These are phyloP conservation scores for Ischnus inquisitorius DNA, from an alignment of 2,888 invertebrate species.

Conservation along the genomic window DNA sequence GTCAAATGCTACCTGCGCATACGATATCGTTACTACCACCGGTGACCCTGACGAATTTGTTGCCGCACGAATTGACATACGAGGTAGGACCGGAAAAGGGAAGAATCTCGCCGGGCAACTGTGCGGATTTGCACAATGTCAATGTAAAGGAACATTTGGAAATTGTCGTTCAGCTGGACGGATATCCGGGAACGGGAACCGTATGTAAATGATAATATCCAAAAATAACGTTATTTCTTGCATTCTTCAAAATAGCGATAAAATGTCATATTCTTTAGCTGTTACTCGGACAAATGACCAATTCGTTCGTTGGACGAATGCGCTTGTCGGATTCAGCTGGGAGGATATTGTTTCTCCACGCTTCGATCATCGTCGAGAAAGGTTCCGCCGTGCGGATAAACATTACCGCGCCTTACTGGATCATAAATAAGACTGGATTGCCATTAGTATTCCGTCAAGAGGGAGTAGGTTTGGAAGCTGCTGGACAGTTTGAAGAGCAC, in stretches of 20 bases:
- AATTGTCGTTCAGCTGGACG: constrained; percentile 93
- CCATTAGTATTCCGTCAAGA: constrained; percentile 98
- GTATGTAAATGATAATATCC: constrained; percentile 82
- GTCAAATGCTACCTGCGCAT: constrained; percentile 92
- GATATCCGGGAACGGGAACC: constrained; percentile 91
- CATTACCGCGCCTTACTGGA: constrained; percentile 96
- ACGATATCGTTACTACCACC: constrained; percentile 94
- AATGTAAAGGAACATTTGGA: constrained; percentile 90
- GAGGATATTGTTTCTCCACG: constrained; percentile 91
- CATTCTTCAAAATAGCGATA: neutral
- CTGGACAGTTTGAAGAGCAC: constrained; percentile 97
- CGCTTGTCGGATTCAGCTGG: constrained; percentile 91
- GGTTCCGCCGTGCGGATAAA: constrained; percentile 89
- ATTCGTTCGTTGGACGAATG: constrained; percentile 89
- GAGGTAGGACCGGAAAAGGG: constrained; percentile 86
- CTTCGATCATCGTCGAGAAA: constrained; percentile 88
- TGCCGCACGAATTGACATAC: constrained; percentile 93
- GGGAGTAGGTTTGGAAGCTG: constrained; percentile 91
- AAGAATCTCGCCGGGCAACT: constrained; percentile 85
- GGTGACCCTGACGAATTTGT: constrained; percentile 93
- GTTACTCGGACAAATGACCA: constrained; percentile 81
- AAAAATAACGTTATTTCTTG: constrained; percentile 66
- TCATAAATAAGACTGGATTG: constrained; percentile 97
- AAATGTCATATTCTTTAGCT: constrained; percentile 72
- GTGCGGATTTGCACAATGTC: constrained; percentile 84